Base-by-base conservation (phyloP, 2,113 vertebrate genomes). In the Leiothrix lutea region DNA sequence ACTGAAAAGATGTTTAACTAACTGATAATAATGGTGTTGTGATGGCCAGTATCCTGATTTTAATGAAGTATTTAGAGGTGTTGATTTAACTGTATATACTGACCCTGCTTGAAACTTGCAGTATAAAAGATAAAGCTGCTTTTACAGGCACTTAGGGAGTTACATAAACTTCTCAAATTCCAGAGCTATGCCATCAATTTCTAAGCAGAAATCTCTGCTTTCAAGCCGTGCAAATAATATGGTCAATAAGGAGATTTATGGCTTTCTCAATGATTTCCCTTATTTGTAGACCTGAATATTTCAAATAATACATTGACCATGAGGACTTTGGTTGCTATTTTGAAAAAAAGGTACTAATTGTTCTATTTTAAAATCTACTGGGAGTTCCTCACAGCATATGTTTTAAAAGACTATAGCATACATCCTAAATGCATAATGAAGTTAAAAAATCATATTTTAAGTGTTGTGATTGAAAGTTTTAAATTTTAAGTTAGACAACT, bases 21-120 rank as follows among this genome's bases (percentile, higher is more conserved):
- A 95, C 67, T 85, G 80, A 36, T 80, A 74, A 56, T 82, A 90
- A 90, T 91, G 54, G 60, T 92, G 48, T 12, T 77, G 72, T 96
- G 73, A 85, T 94, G 89, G 85, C 75, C 89, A 77, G 77, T 90
- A 57, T 80, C 86, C 80, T 78, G 61, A 90, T 84, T 92, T 89
- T 67, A 67, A 83, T 83, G 20, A 94, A 77, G 42, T 72, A 50
- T 91, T 95, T 93, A 71, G 56, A 74, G 44, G n/a, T 83, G 67
- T 83, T 90, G 35, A 80, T 83, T 86, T 53, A 74, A 83, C 35
- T 94, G 77, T 94, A 92, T 72, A 74, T 95, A 86, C 42, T 65
- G 77, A 88, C 75, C 78, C 92, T 47, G 31, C 70, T 88, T 86
- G 61, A 90, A 92, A 82, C 24, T 40, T 51, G 48, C 58, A 33